These are phyloP conservation scores for Nysson spinosus DNA, from an alignment of 2,888 invertebrate species.

Conservation along the genomic window DNA sequence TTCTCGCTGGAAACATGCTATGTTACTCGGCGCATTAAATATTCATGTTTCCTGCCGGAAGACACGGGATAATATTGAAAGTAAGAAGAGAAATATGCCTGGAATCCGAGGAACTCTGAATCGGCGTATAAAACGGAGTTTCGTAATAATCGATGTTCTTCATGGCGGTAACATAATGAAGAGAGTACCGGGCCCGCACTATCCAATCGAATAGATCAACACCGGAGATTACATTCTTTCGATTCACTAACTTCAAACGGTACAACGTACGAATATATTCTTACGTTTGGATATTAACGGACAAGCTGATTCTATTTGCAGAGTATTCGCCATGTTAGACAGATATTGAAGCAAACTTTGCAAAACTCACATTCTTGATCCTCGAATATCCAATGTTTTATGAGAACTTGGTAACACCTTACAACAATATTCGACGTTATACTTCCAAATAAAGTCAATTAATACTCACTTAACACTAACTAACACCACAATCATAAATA, in stretches of 20 bases:
- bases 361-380: too few species aligned
- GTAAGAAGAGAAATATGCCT: too few species aligned
- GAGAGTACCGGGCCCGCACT: conserved; percentile 11
- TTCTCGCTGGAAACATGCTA: too few species aligned
- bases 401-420: too few species aligned
- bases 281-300: background rate
- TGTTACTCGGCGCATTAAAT: too few species aligned
- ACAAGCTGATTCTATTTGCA: conserved; percentile 3
- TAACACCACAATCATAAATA: too few species aligned
- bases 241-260: conserved; percentile 32
- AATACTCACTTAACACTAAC: too few species aligned
- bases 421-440: too few species aligned
- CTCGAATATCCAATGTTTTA: too few species aligned
- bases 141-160: conserved; percentile 14
- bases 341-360: background rate
- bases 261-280: conserved; percentile 19
- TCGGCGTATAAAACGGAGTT: conserved; percentile 12
- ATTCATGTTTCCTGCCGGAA: too few species aligned
- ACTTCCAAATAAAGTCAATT: too few species aligned
- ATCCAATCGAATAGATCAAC: conserved; percentile 27
- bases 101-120: background rate
- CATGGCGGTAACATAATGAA: conserved; percentile 6
- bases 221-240: conserved; percentile 37
- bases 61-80: too few species aligned
- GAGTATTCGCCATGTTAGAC: conserved; percentile 8